Evolutionary conservation across 2,888 invertebrate species (phyloP).

Genomic region (Toxonevra muliebris): DNA sequence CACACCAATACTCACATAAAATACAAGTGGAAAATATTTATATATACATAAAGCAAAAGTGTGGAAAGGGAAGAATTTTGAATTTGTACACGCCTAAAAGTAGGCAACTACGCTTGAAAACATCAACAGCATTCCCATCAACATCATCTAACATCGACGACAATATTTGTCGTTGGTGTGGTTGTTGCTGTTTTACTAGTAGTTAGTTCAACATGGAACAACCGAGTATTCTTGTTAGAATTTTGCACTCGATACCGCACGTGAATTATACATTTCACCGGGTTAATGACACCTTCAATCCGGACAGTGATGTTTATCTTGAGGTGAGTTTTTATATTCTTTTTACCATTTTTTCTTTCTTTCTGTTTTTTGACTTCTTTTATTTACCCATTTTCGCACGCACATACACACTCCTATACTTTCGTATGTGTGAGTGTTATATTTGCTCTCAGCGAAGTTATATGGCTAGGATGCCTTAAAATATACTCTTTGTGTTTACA

Average conservation of each 20-base stretch:
- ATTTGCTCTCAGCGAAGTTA: no score
- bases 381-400: no score
- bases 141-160: conserved; percentile 5
- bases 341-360: not conserved
- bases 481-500: no score
- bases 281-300: conserved; percentile 92
- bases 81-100: conserved; percentile 11
- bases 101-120: conserved; percentile 5
- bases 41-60: conserved; percentile 3
- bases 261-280: conserved; percentile 88
- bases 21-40: not conserved
- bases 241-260: conserved; percentile 91
- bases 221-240: conserved; percentile 84
- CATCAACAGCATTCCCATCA: conserved; percentile 26
- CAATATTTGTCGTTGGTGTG: no score
- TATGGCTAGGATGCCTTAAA: no score
- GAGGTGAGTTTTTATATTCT: conserved; percentile 72
- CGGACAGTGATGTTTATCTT: conserved; percentile 86
- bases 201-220: conserved; percentile 69
- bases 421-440: no score
- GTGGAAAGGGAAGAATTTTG: not conserved
- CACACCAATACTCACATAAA: conserved; percentile 6
- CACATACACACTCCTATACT: no score
- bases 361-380: not conserved
- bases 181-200: no score